phyloP scores from a whole-genome alignment of 2,888 invertebrate species.

The Aphrophora alni region DNA sequence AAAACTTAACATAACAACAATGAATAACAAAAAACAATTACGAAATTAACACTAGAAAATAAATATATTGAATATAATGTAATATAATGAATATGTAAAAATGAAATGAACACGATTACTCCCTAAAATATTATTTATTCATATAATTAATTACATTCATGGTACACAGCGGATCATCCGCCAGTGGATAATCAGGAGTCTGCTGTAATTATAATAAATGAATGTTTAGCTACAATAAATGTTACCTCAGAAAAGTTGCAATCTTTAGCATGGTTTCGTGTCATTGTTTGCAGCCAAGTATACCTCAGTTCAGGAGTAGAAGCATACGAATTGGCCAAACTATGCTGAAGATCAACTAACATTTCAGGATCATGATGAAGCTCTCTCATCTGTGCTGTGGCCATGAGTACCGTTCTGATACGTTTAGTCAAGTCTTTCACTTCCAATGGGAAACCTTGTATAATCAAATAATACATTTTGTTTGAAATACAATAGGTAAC shows the following conservation, averaged over 20 bases:
- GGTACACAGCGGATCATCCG: too few species aligned
- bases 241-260: constrained; percentile 88
- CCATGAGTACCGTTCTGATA: constrained; percentile 92
- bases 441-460: constrained; percentile 79
- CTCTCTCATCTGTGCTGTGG: constrained; percentile 90
- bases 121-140: neutral
- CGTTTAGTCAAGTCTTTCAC: constrained; percentile 93
- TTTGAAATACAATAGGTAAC: neutral
- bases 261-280: constrained; percentile 81
- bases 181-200: too few species aligned
- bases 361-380: constrained; percentile 92
- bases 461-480: constrained; percentile 21
- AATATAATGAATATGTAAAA: too few species aligned
- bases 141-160: neutral
- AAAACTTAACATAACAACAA: too few species aligned
- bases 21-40: too few species aligned
- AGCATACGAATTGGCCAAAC: constrained; percentile 90
- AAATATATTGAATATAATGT: too few species aligned
- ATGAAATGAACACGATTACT: too few species aligned
- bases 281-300: constrained; percentile 96
- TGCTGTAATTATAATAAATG: too few species aligned
- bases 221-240: too few species aligned
- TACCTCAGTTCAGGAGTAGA: constrained; percentile 93
- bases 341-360: constrained; percentile 88
- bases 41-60: too few species aligned